Evolutionary conservation across 2,888 invertebrate genomes (phyloP).

Genomic region (Sepioteuthis lessoniana): DNA sequence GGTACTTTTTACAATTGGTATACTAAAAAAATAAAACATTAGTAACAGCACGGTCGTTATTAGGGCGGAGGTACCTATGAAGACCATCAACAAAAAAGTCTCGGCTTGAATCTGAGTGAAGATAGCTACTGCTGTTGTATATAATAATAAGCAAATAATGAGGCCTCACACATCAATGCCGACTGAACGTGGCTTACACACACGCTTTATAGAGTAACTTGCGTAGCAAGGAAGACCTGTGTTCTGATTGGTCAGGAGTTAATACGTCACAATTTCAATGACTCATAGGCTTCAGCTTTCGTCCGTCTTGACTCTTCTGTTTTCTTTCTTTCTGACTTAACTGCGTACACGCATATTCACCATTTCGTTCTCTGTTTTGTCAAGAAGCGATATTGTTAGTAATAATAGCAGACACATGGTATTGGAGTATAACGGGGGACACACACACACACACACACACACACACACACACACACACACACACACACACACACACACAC

Average conservation of each 20-base stretch:
- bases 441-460: no score
- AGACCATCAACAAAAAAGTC: no score
- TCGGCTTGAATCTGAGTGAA: no score
- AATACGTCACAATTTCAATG: neutral
- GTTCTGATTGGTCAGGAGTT: neutral
- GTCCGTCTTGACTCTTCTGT: neutral
- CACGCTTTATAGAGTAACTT: neutral
- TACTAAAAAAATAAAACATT: neutral
- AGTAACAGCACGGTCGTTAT: neutral
- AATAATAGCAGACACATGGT: no score
- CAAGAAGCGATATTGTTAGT: neutral
- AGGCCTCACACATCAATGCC: neutral
- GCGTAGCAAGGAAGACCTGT: neutral
- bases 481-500: no score
- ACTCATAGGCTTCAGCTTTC: neutral
- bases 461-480: no score
- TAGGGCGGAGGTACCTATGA: neutral
- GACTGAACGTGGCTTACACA: neutral
- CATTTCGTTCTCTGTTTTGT: neutral
- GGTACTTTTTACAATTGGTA: neutral
- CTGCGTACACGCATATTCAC: neutral
- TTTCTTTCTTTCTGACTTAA: neutral
- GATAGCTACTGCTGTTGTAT: neutral
- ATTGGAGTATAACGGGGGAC: no score
- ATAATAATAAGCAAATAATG: neutral